Evolutionary conservation across 2,888 invertebrate genomes (phyloP), one percentile per base, ranked within the genome.

Genomic region (Muschampia plurimacula): DNA sequence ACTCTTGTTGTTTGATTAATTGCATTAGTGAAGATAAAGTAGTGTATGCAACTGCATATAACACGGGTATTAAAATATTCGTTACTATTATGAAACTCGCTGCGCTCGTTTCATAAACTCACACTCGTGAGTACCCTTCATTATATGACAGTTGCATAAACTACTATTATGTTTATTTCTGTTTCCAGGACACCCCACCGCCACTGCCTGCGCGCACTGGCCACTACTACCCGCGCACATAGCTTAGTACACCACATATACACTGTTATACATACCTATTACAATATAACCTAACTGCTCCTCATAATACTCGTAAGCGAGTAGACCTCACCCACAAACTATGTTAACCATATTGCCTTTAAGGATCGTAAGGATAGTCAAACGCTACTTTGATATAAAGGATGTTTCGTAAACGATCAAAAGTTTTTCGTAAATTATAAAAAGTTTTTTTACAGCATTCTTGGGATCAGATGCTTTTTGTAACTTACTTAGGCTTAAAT

Each of bases 171-270:
- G 49, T 9, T 9, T 22, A 32, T 59, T 12, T n/a, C 46, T 74
- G 52, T n/a, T 78, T 85, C 0, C 88, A 94, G 93, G 93, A 94
- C 78, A 93, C 92, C 0, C 93, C 93, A 6, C 93, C 93, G 5
- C 93, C 93, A 55, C 82, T 94, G 41, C 93, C 93, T n/a, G 93
- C 93, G 9, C 93, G 93, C 80, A 92, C 92, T 52, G 93, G 93
- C 7, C 92, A 91, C 81, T 93, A 90, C 81, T 94, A 84, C 83
- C 92, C 93, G 7, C 90, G 94, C 81, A 91, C 93, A 91, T 93
- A 94, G 90, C 79, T 78, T 75, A 67, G 7, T 36, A 55, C 67
- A 59, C 36, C 60, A 57, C 12, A 57, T 64, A 72, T 73, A 44
- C 15, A 28, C 3, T 46, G 13, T 46, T 12, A 57, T 41, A 67